Conservation (phyloP, 2,113 vertebrate genomes). For the Genyomyrus donnyi region DNA sequence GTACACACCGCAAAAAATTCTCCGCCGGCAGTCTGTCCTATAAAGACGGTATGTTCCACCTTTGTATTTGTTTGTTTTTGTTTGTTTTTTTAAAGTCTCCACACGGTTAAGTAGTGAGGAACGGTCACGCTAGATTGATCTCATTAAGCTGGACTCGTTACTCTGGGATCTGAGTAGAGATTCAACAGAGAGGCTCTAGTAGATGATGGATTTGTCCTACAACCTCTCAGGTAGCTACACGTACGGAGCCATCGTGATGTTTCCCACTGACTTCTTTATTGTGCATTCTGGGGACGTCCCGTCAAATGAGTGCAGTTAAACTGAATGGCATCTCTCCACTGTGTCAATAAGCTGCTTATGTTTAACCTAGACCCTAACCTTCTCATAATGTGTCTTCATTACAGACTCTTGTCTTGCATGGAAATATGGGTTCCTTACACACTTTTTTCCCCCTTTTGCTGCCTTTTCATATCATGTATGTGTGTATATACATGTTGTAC, state of each 20-base stretch:
- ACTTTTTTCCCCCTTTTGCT: background rate
- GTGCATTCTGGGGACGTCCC: background rate
- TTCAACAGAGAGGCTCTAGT: background rate
- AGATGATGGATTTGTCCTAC: background rate
- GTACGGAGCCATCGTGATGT: background rate
- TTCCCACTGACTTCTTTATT: background rate
- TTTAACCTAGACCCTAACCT: background rate
- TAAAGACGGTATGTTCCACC: constrained; percentile 90
- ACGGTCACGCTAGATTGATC: background rate
- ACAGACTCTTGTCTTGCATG: background rate
- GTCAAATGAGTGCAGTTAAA: background rate
- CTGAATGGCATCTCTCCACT: background rate
- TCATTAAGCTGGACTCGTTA: background rate
- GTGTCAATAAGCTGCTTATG: background rate
- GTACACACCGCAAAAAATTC: constrained; percentile 96
- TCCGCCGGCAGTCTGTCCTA: constrained; percentile 86
- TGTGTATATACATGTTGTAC: background rate
- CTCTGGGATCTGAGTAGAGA: background rate
- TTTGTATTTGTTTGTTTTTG: background rate
- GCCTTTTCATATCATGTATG: background rate
- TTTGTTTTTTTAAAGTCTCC: constrained; percentile 5
- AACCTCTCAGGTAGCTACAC: too few species aligned
- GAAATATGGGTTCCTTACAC: background rate
- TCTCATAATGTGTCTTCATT: background rate
- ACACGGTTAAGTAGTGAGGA: background rate